Evolutionary conservation across 2,888 invertebrate species (phyloP).

Genomic region (Lobophora halterata): DNA sequence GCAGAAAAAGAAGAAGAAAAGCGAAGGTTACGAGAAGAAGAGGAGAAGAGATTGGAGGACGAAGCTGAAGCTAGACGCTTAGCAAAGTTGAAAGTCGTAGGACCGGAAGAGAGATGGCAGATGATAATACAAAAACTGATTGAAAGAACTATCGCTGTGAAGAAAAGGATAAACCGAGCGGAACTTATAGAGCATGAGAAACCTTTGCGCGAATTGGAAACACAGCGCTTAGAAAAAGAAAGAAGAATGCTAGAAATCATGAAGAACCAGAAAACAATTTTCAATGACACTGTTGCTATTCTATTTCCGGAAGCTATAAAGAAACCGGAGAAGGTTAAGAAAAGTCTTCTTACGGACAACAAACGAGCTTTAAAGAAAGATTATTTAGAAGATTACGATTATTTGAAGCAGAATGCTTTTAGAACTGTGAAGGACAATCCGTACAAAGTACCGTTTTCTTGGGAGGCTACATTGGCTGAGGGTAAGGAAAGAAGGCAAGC

Average conservation of each 20-base stretch:
- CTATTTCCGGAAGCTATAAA: slow-evolving; percentile 82
- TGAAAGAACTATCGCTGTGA: slow-evolving; percentile 82
- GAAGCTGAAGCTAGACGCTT: slow-evolving; percentile 72
- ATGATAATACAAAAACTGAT: slow-evolving; percentile 84
- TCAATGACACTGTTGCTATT: slow-evolving; percentile 83
- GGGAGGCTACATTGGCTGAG: slow-evolving; percentile 76
- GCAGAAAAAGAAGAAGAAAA: slow-evolving; percentile 70
- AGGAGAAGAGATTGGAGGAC: slow-evolving; percentile 71
- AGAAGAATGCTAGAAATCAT: slow-evolving; percentile 79
- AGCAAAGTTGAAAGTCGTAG: slow-evolving; percentile 59
- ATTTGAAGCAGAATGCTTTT: slow-evolving; percentile 48
- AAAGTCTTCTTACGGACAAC: slow-evolving; percentile 66
- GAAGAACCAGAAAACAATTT: slow-evolving; percentile 81
- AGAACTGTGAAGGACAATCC: slow-evolving; percentile 69
- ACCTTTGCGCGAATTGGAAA: slow-evolving; percentile 81
- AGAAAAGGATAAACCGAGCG: slow-evolving; percentile 82
- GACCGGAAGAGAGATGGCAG: slow-evolving; percentile 81
- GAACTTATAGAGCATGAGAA: slow-evolving; percentile 81
- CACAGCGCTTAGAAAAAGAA: slow-evolving; percentile 80
- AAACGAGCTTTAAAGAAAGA: slow-evolving; percentile 56
- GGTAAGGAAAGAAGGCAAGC: slow-evolving; percentile 73
- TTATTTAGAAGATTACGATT: slow-evolving; percentile 61
- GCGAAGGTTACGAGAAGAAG: slow-evolving; percentile 56
- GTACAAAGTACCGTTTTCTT: slow-evolving; percentile 75
- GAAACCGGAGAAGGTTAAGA: slow-evolving; percentile 62